Conservation (phyloP, 1,140 invertebrate genomes). For the Drosophila ficusphila region DNA sequence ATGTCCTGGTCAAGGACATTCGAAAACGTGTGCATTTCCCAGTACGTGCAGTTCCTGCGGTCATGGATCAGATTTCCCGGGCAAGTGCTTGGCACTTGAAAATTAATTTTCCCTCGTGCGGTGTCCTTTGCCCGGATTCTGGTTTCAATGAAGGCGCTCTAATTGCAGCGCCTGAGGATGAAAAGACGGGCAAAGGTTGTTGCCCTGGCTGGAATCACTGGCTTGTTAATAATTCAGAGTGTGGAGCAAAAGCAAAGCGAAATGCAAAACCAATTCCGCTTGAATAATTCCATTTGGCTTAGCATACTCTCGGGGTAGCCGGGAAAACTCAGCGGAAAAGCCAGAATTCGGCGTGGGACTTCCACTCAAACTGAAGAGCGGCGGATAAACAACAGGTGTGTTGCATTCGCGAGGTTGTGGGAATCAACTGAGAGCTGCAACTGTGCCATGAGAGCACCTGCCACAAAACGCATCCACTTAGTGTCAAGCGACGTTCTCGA, state of each 20-base stretch:
- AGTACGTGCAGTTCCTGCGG: conserved; percentile 22
- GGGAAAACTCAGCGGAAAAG: conserved; percentile 5
- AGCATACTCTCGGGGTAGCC: conserved; percentile 30
- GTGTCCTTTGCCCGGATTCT: neutral
- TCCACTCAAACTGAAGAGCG: conserved; percentile 7
- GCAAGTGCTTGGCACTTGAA: conserved; percentile 7
- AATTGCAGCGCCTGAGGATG: conserved; percentile 44
- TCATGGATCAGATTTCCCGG: neutral
- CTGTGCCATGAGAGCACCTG: conserved; percentile 42
- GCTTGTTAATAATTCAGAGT: conserved; percentile 47
- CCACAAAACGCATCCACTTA: conserved; percentile 43
- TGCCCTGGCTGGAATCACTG: conserved; percentile 28
- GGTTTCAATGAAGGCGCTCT: conserved; percentile 52
- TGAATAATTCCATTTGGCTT: conserved; percentile 32
- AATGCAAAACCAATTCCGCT: conserved; percentile 20
- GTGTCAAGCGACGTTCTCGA: conserved; percentile 45
- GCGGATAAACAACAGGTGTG: conserved; percentile 3
- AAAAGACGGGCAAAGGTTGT: conserved; percentile 34
- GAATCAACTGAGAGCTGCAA: conserved; percentile 27
- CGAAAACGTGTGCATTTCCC: conserved; percentile 33
- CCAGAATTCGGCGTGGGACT: neutral
- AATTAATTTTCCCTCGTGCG: conserved; percentile 33
- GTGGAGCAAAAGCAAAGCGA: conserved; percentile 19
- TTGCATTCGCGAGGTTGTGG: conserved; percentile 39
- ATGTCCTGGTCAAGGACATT: conserved; percentile 21